phyloP scores from a whole-genome alignment of 1,140 invertebrate genomes.

The Rhysida immarginata region DNA sequence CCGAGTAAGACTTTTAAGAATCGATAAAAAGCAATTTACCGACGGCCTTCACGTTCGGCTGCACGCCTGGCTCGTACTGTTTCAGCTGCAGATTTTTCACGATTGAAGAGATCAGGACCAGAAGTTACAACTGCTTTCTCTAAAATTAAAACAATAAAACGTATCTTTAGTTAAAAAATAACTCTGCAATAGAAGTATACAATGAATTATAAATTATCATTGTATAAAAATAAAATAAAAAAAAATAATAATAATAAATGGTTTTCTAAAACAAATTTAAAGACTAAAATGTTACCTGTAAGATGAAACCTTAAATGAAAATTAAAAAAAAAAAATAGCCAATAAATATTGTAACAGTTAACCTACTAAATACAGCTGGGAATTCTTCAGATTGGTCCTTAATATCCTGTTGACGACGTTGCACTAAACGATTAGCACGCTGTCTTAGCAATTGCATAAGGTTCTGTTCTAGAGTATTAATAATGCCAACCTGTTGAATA shows the following conservation, averaged over 20 bases:
- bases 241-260: no score
- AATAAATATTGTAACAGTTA: no score
- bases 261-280: no score
- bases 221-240: no score
- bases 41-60: conserved; percentile 75
- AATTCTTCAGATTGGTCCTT: conserved; percentile 82
- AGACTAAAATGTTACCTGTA: no score
- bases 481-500: conserved; percentile 46
- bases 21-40: conserved; percentile 19
- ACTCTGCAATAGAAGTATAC: no score
- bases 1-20: not conserved
- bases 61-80: conserved; percentile 50
- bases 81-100: not conserved
- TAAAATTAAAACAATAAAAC: no score
- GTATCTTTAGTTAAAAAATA: no score
- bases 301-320: no score
- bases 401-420: conserved; percentile 71
- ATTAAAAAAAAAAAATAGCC: no score
- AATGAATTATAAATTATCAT: no score
- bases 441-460: conserved; percentile 53
- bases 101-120: not conserved
- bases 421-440: conserved; percentile 53
- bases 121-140: not conserved
- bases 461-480: conserved; percentile 60
- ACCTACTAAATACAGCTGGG: conserved; percentile 27